Conservation (phyloP, 2,888 invertebrate genomes). For the Pegoplata infirma region DNA sequence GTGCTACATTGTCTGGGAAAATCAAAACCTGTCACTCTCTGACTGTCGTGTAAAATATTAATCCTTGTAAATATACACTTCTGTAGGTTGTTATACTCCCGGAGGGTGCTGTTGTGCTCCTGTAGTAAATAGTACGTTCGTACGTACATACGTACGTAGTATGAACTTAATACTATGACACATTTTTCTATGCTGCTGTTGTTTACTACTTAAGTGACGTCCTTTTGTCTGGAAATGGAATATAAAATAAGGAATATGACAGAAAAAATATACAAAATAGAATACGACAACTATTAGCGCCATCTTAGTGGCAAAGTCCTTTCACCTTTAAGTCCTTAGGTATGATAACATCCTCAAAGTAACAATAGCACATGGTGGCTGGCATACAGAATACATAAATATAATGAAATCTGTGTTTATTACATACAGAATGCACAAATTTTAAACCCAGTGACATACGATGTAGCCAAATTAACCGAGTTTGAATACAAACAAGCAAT, state of each 20-base stretch:
- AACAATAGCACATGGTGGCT: not conserved
- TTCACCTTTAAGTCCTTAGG: constrained; percentile 60
- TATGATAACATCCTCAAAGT: constrained; percentile 29
- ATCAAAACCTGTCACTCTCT: constrained; percentile 1
- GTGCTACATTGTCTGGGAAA: constrained; percentile 17
- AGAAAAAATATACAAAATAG: not conserved
- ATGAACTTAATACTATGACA: constrained; percentile 49
- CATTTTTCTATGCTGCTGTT: constrained; percentile 33
- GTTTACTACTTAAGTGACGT: constrained; percentile 52
- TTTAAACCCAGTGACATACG: too few relatives aligned
- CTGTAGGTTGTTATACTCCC: not conserved
- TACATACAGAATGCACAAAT: too few relatives aligned
- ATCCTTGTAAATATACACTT: not conserved
- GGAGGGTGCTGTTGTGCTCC: too few relatives aligned
- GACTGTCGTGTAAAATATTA: not conserved
- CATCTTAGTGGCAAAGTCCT: constrained; percentile 61
- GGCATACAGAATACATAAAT: not conserved
- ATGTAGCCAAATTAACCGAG: too few relatives aligned
- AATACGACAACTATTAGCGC: constrained; percentile 48
- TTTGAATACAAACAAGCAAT: too few relatives aligned
- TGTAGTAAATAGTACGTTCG: too few relatives aligned
- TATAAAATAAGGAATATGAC: constrained; percentile 41
- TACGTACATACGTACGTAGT: constrained; percentile 19
- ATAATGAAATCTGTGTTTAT: too few relatives aligned
- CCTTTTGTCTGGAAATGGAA: constrained; percentile 56